Percentiles rank a stretch among this genome's conserved stretches.
These are phyloP conservation scores for Grapholita molesta DNA, from an alignment of 1,140 invertebrate species.

Conservation along the genomic window DNA sequence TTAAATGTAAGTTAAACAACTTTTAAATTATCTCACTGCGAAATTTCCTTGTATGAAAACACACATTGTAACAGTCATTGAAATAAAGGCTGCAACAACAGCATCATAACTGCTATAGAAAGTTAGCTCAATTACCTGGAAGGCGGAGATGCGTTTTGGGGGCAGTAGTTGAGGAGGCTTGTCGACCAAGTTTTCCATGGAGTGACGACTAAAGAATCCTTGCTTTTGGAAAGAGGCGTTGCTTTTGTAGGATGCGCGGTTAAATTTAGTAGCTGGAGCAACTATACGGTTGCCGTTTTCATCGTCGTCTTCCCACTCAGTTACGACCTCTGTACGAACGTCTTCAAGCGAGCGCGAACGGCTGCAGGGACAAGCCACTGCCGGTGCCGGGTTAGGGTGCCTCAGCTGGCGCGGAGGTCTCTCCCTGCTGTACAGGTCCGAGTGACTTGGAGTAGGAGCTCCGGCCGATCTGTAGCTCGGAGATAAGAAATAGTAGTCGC, in stretches of 20 bases:
- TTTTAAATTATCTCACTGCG: constrained; percentile 3
- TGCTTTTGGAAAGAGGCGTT: constrained; percentile 62
- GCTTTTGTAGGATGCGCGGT: constrained; percentile 53
- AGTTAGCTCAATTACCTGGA: constrained; percentile 70
- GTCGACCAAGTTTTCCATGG: constrained; percentile 84
- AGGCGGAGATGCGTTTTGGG: constrained; percentile 65
- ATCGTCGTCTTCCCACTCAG: constrained; percentile 82
- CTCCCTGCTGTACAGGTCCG: constrained; percentile 63
- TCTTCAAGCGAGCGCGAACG: constrained; percentile 85
- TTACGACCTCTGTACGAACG: constrained; percentile 81
- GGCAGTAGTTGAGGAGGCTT: constrained; percentile 62
- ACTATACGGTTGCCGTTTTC: constrained; percentile 79
- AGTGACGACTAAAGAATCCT: constrained; percentile 77
- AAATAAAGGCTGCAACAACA: constrained; percentile 23
- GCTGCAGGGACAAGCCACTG: constrained; percentile 78
- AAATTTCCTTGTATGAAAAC: constrained; percentile 1
- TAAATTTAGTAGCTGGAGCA: constrained; percentile 71
- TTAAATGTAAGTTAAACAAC: constrained; percentile 33
- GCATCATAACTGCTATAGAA: constrained; percentile 47
- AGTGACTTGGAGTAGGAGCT: constrained; percentile 73
- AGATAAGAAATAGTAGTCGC: constrained; percentile 84
- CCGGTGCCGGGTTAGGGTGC: constrained; percentile 50
- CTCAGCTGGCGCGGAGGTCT: constrained; percentile 73
- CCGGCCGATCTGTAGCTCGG: constrained; percentile 81
- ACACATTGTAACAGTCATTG: neutral